These are phyloP conservation scores for Gymnobelideus leadbeateri DNA, from an alignment of 2,113 vertebrate genomes.

Conservation along the genomic window DNA sequence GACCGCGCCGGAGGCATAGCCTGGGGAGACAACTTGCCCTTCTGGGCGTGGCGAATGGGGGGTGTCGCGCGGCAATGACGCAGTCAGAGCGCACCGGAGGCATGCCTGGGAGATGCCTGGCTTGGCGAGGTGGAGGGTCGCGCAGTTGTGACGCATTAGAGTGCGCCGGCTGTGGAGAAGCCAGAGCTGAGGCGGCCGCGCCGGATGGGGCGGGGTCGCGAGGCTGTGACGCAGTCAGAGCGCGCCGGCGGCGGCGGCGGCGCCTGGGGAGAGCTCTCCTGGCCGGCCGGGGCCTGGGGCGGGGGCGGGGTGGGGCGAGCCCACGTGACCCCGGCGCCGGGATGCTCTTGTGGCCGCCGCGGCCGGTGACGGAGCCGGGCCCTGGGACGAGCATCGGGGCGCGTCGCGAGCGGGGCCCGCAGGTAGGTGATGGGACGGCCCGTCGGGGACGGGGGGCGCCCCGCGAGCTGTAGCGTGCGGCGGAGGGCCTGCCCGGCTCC, in stretches of 20 bases:
- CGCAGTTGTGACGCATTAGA: neutral
- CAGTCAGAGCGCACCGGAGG: neutral
- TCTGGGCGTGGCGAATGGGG: too few relatives aligned
- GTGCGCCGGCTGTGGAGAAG: neutral
- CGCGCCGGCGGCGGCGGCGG: constrained; percentile 3
- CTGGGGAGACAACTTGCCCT: too few relatives aligned
- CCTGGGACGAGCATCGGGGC: constrained; percentile 9
- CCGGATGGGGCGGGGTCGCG: neutral
- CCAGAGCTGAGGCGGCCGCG: too few relatives aligned
- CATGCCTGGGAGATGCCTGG: neutral
- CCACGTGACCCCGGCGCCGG: neutral
- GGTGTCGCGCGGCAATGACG: neutral
- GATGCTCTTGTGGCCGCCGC: neutral
- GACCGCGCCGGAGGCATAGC: constrained; percentile 12
- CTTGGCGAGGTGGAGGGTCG: neutral
- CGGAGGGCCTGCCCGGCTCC: too few relatives aligned
- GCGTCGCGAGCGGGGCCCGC: constrained; percentile 27
- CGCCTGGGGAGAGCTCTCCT: constrained; percentile 44
- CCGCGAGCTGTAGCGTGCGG: neutral
- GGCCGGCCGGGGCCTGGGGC: constrained; percentile 16
- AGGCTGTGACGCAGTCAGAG: neutral
- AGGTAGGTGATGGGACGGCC: constrained; percentile 33
- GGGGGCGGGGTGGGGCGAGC: neutral
- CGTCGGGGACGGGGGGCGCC: too few relatives aligned
- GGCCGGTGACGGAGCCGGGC: neutral